Percentiles rank a stretch among this genome's conserved stretches.
These are phyloP conservation scores for Noturus placidus DNA, from an alignment of 2,113 vertebrate genomes.

Conservation along the genomic window DNA sequence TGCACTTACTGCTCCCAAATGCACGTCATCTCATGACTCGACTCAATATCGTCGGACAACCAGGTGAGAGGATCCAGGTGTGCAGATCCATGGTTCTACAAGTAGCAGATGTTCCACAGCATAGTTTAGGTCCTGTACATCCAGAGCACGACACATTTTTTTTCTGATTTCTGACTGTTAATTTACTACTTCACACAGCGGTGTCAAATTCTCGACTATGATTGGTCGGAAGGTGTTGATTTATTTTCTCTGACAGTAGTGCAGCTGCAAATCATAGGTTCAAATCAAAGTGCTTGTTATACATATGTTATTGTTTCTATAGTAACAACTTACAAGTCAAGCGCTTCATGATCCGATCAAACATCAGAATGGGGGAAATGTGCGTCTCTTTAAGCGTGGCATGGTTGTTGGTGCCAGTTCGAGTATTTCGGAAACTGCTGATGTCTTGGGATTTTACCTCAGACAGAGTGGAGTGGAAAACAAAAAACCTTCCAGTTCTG, in stretches of 20 bases:
- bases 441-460: background rate
- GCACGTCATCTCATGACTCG: conserved; percentile 81
- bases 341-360: background rate
- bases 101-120: background rate
- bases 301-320: background rate
- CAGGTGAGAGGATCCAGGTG: conserved; percentile 65
- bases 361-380: background rate
- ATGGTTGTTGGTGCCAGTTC: background rate
- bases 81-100: background rate
- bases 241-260: background rate
- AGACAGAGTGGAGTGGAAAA: background rate
- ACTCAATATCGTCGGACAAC: conserved; percentile 79
- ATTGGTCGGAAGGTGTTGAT: background rate
- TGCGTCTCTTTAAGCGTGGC: background rate
- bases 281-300: background rate
- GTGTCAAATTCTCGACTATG: background rate
- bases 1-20: conserved; percentile 78
- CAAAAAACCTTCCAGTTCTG: too few relatives aligned
- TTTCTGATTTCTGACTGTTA: background rate
- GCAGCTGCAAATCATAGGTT: background rate
- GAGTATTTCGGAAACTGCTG: background rate
- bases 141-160: background rate
- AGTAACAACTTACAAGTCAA: background rate
- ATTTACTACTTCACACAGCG: background rate
- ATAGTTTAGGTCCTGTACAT: background rate